Base-by-base conservation (phyloP, 2,888 invertebrate species). In the Timandra comae region DNA sequence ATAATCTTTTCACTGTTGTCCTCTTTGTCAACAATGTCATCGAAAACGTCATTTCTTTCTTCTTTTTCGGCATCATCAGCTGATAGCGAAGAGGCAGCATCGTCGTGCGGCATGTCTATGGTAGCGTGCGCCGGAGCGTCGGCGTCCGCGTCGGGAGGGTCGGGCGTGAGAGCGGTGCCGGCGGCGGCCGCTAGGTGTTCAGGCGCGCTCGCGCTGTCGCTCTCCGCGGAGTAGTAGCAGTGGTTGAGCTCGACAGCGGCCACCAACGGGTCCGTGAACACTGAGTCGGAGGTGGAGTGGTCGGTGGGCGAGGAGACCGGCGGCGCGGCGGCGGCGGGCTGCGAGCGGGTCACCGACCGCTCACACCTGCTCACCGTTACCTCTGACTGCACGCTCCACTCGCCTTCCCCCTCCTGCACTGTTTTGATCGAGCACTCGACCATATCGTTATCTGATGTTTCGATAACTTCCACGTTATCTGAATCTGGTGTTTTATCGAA, bases 211-310 rank as follows among this genome's bases (percentile, higher is more conserved):
- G 16, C 16, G 59, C 81, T 80, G 63, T 81, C 86, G 64, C 87
- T 88, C 64, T 89, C 89, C 45, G 89, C 89, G 46, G 88, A 88
- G 69, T 87, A 86, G 66, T 88, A 88, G 64, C 88, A 88, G 77
- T 88, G 87, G 82, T 89, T 89, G 62, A 88, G 85, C 71, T 90
- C 89, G 51, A 89, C 86, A 59, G 88, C 89, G 41, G 43, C 88
- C 67, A 88, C 87, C 51, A 88, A 81, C 51, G 92, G 90, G 72
- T 93, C 93, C 52, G 92, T 92, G 81, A 93, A 93, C 70, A 92
- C 89, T 63, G 93, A 92, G 71, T 91, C 91, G 46, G 91, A 90
- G n/a, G n/a, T n/a, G 57, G 91, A 91, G 46, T 86, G 88, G 61
- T 81, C 86, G 59, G 84, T 88, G 50, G 86, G 87, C 49, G 76